Evolutionary conservation across 1,140 invertebrate genomes (phyloP), one percentile per base, ranked within the genome.

Genomic region (Araneus ventricosus): DNA sequence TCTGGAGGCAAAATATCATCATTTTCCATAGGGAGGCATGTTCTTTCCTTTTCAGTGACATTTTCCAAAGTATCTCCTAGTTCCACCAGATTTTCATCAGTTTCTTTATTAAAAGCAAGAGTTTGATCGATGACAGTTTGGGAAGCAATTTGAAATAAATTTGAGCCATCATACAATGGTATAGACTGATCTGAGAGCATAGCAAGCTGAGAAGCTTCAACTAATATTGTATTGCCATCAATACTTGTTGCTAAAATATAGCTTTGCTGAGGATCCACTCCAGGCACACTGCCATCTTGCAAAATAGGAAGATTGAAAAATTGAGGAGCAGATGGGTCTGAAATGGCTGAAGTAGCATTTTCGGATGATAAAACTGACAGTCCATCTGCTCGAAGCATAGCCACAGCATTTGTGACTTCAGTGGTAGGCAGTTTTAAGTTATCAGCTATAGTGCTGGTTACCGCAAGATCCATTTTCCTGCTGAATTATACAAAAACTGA

Each of bases 181-280:
- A 82, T 88, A 41, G 93, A 14, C 39, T 88, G 75, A 5, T 94
- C 88, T 14, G 89, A 70, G 0, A 94, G 63, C 39, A 94, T 34
- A 79, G 93, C 41, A 39, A 94, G 24, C 27, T 94, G 93, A 10
- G 79, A 90, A 57, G 93, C 85, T 88, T 94, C 93, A n/a, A 94
- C 63, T 30, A 92, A 63, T 67, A 94, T 88, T 27, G 93, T 93
- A 84, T 93, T 93, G 6, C 93, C 93, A 88, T 94, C 93, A 59
- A 75, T n/a, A 70, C 85, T 84, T 20, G 89, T 94, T 22, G 93
- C 90, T 75, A 93, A 24, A 61, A 93, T 93, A 45, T 86, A 87
- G n/a, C 88, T 90, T 39, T 90, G 93, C 61, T 90, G 88, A 24
- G 82, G 4, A 79, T 90, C 88, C 20, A 61, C 30, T n/a, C 92